Base-by-base conservation (phyloP, 2,888 invertebrate genomes). In the Sericinus montela region DNA sequence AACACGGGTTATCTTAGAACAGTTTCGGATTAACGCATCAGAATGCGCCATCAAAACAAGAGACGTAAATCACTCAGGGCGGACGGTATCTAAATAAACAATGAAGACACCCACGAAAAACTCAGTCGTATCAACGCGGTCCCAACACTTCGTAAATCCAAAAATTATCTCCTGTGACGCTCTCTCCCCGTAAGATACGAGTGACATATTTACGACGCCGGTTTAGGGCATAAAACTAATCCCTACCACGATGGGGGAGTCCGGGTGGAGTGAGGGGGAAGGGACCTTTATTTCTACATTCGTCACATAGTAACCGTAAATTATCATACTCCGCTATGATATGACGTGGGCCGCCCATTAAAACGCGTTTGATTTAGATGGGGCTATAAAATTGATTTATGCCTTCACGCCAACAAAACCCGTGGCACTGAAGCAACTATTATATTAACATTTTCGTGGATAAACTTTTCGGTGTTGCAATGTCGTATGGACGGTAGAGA, bases 371-470 rank as follows among this genome's bases (percentile, higher is more conserved):
- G 89, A 89, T 89, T 89, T 89, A 89, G 89, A 89, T 88, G 86
- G 87, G 88, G 83, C 89, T 82, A 89, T 89, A 89, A 89, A 89
- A 89, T 89, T 89, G 89, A 89, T 89, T 89, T 89, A 89, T 89
- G 88, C 81, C 69, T 85, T 89, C 87, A 86, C 89, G 89, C 89
- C 83, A 88, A 87, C 88, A 87, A 87, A 86, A 83, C 84, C 86
- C 86, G 83, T 85, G 80, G 81, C 77, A 85, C 86, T 84, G 86
- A 85, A 84, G 84, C 84, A 87, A 88, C 88, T 88, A 88, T 88
- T 85, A 87, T 86, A 87, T 87, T 88, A 88, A 87, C 88, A 88
- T 88, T 88, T 88, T 87, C 87, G 88, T 87, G 85, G 83, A 87
- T 87, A 86, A 81, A 81, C 79, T 79, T 79, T 78, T 72, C 66